Percentiles rank a stretch among this genome's conserved stretches.
Evolutionary conservation across 1,140 invertebrate genomes (phyloP).

Genomic region (Eufriesea mexicana): DNA sequence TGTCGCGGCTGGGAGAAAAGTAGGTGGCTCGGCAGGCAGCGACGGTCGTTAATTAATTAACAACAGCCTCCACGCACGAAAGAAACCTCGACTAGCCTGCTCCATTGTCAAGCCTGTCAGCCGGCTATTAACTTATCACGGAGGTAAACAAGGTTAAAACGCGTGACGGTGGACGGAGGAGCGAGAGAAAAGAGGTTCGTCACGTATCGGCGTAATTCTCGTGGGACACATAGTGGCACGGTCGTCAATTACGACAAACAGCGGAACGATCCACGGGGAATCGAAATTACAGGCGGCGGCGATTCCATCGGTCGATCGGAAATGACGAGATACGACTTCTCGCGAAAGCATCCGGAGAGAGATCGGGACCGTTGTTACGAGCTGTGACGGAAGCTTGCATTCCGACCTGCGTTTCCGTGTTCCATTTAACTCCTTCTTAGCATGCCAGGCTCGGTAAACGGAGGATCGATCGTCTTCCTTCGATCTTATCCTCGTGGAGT

Average conservation of each 20-base stretch:
- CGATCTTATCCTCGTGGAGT: too few species aligned
- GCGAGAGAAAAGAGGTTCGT: neutral
- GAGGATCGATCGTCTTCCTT: too few species aligned
- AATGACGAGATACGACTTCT: slow-evolving; percentile 21
- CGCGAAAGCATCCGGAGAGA: slow-evolving; percentile 22
- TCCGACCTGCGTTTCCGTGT: slow-evolving; percentile 8
- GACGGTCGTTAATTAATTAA: neutral
- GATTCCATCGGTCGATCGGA: slow-evolving; percentile 26
- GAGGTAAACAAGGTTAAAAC: slow-evolving; percentile 1
- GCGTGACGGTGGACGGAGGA: neutral
- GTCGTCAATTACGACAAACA: slow-evolving; percentile 34
- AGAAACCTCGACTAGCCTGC: neutral
- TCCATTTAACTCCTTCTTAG: neutral
- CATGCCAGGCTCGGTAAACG: too few species aligned
- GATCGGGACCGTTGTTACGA: slow-evolving; percentile 22
- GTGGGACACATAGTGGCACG: neutral
- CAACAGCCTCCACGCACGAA: neutral
- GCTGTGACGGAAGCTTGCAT: slow-evolving; percentile 11
- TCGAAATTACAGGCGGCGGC: slow-evolving; percentile 23
- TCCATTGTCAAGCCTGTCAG: neutral
- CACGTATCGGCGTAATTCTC: slow-evolving; percentile 13
- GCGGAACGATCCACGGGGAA: slow-evolving; percentile 6
- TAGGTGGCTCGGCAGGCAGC: neutral
- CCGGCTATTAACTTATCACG: slow-evolving; percentile 6
- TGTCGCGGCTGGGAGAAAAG: neutral